Base-by-base conservation (phyloP, 2,113 vertebrate species). In the Candoia aspera region DNA sequence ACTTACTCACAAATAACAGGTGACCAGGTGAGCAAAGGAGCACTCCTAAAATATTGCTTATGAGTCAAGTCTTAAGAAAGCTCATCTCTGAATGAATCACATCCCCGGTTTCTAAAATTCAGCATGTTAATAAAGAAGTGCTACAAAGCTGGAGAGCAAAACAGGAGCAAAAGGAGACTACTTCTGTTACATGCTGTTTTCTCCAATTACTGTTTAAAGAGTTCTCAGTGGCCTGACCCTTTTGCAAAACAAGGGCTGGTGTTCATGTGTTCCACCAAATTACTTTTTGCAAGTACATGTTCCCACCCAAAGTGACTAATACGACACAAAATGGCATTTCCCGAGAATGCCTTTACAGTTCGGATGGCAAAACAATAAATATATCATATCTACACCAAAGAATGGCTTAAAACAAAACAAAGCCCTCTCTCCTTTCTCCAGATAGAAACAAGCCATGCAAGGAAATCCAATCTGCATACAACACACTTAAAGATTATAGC, bases 161-260 rank as follows among this genome's bases (percentile, higher is more conserved):
- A 54, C 11, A 60, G 33, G 42, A 53, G 33, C 60, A 59, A 86
- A 15, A 21, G 0, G 19, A 86, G n/a, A 59, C 5, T 59, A 4
- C 29, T 58, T 0, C 29, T 91, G 5, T 37, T n/a, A 37, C n/a
- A 93, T 84, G 6, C 17, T 92, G 68, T 95, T 95, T 59, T 94
- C 12, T 59, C 55, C 88, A 68, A 49, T 92, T 93, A 86, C 2
- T 79, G 17, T 0, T 19, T 90, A 26, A 62, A 90, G 90, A 91
- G 23, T 42, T 84, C 68, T 37, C 90, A 8, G 13, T 90, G 59
- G 19, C 94, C 1, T 94, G 0, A 93, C 85, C 83, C 88, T 59
- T 95, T 87, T 73, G n/a, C 91, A 89, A 92, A 59, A 2, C 1
- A 42, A 4, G 33, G 94, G 46, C 23, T 4, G 92, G 6, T 6